These are phyloP conservation scores for Gisinianus flammeolus DNA, from an alignment of 2,888 invertebrate genomes.

Conservation along the genomic window DNA sequence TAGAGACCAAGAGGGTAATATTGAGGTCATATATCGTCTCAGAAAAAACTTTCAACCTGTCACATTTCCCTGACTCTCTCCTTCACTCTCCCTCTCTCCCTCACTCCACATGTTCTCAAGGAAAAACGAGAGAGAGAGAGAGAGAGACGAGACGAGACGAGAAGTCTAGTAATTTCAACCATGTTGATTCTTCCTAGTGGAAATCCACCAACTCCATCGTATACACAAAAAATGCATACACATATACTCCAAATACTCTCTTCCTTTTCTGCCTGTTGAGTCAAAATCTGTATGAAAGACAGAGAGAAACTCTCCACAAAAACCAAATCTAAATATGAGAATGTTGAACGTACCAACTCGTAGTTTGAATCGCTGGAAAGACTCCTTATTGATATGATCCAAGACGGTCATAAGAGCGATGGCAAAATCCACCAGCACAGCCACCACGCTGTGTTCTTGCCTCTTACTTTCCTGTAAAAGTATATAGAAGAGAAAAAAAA, in stretches of 20 bases:
- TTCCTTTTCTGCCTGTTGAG: background rate
- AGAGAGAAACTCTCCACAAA: no score
- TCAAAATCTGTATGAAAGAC: background rate
- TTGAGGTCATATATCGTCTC: conserved; percentile 48
- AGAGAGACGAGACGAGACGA: no score
- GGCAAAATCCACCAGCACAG: conserved; percentile 92
- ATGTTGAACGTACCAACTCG: conserved; percentile 75
- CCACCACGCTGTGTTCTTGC: conserved; percentile 84
- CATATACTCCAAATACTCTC: background rate
- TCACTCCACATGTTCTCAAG: background rate
- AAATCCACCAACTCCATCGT: no score
- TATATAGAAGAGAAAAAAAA: no score
- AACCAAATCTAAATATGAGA: background rate
- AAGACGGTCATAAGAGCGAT: conserved; percentile 88
- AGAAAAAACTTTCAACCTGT: conserved; percentile 49
- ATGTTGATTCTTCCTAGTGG: background rate
- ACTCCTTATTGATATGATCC: conserved; percentile 94
- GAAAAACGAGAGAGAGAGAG: background rate
- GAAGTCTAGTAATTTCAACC: background rate
- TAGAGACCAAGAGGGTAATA: conserved; percentile 38
- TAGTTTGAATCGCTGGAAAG: conserved; percentile 93
- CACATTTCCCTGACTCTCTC: conserved; percentile 40
- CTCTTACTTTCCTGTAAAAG: conserved; percentile 71
- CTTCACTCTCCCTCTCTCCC: conserved; percentile 28
- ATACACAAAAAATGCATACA: background rate